Percentiles rank a stretch among this genome's conserved stretches.
Conservation (phyloP, 2,888 invertebrate species). For the Leucania comma region DNA sequence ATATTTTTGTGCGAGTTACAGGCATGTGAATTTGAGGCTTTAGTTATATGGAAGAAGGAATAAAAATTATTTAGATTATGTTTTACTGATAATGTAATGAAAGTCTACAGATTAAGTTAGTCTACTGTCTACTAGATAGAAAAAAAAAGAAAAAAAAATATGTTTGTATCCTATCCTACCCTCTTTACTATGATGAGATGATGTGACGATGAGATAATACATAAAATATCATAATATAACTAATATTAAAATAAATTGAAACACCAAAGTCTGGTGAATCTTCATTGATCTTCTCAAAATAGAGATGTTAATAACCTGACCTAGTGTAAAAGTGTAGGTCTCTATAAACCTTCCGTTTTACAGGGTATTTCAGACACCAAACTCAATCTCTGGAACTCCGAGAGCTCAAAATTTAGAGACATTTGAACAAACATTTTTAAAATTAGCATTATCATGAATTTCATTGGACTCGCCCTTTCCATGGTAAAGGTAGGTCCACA, state of each 20-base stretch:
- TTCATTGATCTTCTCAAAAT: neutral
- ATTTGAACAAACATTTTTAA: slow-evolving; percentile 1
- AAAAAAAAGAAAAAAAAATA: neutral
- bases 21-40: neutral
- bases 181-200: slow-evolving; percentile 19
- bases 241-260: neutral
- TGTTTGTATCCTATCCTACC: neutral
- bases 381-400: neutral
- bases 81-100: slow-evolving; percentile 12
- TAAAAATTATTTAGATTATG: slow-evolving; percentile 29
- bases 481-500: neutral
- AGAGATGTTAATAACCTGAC: neutral
- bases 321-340: neutral
- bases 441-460: slow-evolving; percentile 1
- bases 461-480: neutral
- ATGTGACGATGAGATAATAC: neutral
- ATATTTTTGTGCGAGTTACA: neutral
- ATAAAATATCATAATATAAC: slow-evolving; percentile 1
- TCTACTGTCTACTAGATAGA: neutral
- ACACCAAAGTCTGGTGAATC: neutral
- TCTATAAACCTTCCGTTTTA: neutral
- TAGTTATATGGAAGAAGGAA: slow-evolving; percentile 23
- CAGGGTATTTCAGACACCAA: neutral
- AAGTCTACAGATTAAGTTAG: slow-evolving; percentile 10
- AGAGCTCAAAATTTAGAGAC: neutral